Evolutionary conservation across 2,888 invertebrate genomes (phyloP), one percentile per base, ranked within the genome.

Genomic region (Chrysolina oricalcia): DNA sequence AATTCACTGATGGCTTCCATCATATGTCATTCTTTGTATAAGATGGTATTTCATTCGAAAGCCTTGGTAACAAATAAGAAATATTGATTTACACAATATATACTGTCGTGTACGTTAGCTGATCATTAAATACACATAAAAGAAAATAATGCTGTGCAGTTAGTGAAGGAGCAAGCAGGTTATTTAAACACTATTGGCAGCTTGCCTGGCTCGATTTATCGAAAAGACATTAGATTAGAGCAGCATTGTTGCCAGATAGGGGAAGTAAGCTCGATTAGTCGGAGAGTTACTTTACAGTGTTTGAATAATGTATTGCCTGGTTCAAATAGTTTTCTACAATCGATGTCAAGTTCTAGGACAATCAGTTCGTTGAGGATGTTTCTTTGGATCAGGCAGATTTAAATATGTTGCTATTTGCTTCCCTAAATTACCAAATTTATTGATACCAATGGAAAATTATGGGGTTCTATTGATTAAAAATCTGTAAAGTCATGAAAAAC

Each of bases 61-160:
- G 48, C 17, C 48, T 10, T 1, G 17, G 17, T 48, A 48, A 48
- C 48, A 17, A 48, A 48, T 48, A 17, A 56, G 17, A 46, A 19
- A 23, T 56, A 56, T 56, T 56, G 56, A 56, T 56, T 56, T 21
- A 56, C 56, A 56, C 56, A 56, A 56, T 56, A 19, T 23, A 56
- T 53, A 11, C 9, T 19, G 23, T 19, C 56, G 19, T 21, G 56
- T 56, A 56, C 23, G 56, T 59, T 35, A 35, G 15, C 35, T 35
- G 59, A 59, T 59, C 59, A 59, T 59, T 59, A 59, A 59, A 59
- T 59, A 35, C 59, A 56, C 35, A 59, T 59, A 59, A 59, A 35
- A 59, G 35, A 35, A 35, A 35, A 35, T 59, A n/a, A 27, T 27
- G 17, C 3, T 23, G 35, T 35, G 35, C n/a, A 27, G 59, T 35